phyloP scores from a whole-genome alignment of 53 echinoderm and acorn worm genomes.

The Hippasteria phrygiana region DNA sequence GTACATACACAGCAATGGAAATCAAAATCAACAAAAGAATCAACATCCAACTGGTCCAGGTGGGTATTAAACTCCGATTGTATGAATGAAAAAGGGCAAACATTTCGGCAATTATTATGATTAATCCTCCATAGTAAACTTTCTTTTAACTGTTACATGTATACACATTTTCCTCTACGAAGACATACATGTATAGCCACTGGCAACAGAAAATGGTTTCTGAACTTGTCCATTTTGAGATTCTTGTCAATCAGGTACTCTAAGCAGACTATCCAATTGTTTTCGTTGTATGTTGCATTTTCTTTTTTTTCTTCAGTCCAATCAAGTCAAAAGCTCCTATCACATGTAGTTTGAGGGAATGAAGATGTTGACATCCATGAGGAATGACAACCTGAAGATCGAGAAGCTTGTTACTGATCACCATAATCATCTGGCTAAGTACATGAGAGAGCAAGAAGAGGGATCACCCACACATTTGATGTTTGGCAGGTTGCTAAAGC shows the following conservation, averaged over 20 bases:
- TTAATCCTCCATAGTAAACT: not conserved
- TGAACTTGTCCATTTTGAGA: not conserved
- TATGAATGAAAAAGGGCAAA: not conserved
- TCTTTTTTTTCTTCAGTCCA: slow-evolving; percentile 1
- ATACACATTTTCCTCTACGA: too few species aligned
- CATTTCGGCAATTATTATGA: not conserved
- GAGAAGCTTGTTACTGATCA: slow-evolving; percentile 67
- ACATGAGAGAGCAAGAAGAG: slow-evolving; percentile 49
- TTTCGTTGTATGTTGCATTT: not conserved
- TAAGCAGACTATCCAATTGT: not conserved
- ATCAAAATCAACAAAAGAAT: slow-evolving; percentile 26
- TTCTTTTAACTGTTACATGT: not conserved
- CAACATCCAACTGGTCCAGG: slow-evolving; percentile 62
- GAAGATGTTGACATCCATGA: slow-evolving; percentile 34
- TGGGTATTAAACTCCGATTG: not conserved
- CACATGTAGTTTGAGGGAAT: slow-evolving; percentile 46
- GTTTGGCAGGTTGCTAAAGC: slow-evolving; percentile 83
- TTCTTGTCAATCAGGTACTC: too few species aligned
- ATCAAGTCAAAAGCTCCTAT: slow-evolving; percentile 26
- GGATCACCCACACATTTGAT: slow-evolving; percentile 65
- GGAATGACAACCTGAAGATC: slow-evolving; percentile 29
- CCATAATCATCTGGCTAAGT: slow-evolving; percentile 70
- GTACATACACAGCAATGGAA: slow-evolving; percentile 51
- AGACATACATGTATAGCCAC: too few species aligned
- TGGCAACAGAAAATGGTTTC: too few species aligned